These are phyloP conservation scores for Drosophila pseudoobscura DNA, from an alignment of 1,140 invertebrate genomes.

Conservation along the genomic window DNA sequence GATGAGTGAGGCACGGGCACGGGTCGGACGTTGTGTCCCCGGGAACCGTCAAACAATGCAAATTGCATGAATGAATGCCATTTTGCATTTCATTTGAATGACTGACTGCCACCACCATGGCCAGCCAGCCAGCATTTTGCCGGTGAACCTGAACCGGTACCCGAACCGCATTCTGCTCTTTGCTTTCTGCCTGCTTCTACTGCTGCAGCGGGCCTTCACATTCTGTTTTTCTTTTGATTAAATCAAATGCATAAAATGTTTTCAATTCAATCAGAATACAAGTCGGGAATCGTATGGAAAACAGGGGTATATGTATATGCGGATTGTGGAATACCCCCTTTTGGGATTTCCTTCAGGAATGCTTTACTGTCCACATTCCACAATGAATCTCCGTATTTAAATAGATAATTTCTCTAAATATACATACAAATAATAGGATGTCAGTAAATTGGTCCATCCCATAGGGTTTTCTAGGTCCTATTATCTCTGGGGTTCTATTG, in stretches of 20 bases:
- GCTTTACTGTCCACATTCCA: too few relatives aligned
- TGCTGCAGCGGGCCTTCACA: conserved; percentile 47
- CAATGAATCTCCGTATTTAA: too few relatives aligned
- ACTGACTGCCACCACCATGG: conserved; percentile 8
- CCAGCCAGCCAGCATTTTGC: neutral
- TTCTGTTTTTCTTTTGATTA: conserved; percentile 79
- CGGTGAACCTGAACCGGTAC: neutral
- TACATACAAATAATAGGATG: too few relatives aligned
- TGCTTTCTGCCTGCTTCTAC: conserved; percentile 33
- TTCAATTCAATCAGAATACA: conserved; percentile 71
- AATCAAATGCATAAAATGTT: conserved; percentile 82
- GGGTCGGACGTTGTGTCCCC: conserved; percentile 13
- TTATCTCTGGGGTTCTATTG: too few relatives aligned
- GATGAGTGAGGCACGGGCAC: too few relatives aligned
- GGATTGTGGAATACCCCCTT: neutral
- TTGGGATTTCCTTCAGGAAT: too few relatives aligned
- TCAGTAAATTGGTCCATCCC: neutral
- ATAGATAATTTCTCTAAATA: too few relatives aligned
- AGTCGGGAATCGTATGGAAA: too few relatives aligned
- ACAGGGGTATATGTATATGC: too few relatives aligned
- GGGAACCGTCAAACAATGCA: conserved; percentile 68
- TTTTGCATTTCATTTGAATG: conserved; percentile 78
- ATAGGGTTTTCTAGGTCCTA: too few relatives aligned
- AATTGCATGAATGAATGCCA: conserved; percentile 81
- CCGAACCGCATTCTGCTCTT: conserved; percentile 1